These are phyloP conservation scores for Electrona antarctica DNA, from an alignment of 2,113 vertebrate species.

Conservation along the genomic window DNA sequence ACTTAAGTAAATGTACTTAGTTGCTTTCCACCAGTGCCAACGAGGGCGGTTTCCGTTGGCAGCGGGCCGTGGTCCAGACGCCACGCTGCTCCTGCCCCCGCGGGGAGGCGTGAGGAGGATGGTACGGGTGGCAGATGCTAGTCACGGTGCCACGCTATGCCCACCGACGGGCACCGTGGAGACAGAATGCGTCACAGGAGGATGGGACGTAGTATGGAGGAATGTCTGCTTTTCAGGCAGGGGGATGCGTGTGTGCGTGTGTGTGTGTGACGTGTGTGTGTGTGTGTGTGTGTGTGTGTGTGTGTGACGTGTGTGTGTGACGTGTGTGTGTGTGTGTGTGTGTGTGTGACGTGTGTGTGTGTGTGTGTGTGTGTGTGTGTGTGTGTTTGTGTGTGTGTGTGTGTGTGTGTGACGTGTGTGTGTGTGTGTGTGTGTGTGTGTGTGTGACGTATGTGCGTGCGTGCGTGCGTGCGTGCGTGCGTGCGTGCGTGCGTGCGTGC, in stretches of 20 bases:
- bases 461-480: not conserved
- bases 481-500: constrained; percentile 18
- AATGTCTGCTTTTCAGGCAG: constrained; percentile 57
- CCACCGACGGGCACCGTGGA: constrained; percentile 56
- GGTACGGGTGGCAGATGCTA: constrained; percentile 68
- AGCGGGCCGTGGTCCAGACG: constrained; percentile 43
- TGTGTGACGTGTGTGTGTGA: no score
- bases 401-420: no score
- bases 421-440: not conserved
- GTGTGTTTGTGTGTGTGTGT: no score
- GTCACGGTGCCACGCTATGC: constrained; percentile 35
- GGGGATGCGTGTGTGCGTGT: not conserved
- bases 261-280: constrained; percentile 15
- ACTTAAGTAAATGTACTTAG: no score
- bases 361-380: constrained; percentile 14
- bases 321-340: not conserved
- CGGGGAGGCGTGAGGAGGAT: constrained; percentile 41
- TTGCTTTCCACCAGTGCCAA: no score
- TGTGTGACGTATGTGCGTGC: constrained; percentile 10
- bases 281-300: no score
- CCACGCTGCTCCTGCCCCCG: constrained; percentile 56
- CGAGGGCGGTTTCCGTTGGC: constrained; percentile 47
- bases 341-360: constrained; percentile 15
- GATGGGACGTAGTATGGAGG: constrained; percentile 48
- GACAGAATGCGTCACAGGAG: constrained; percentile 45